Evolutionary conservation across 2,797 vertebrate species (phyloP).

Genomic region (Pseudochirops corinnae): DNA sequence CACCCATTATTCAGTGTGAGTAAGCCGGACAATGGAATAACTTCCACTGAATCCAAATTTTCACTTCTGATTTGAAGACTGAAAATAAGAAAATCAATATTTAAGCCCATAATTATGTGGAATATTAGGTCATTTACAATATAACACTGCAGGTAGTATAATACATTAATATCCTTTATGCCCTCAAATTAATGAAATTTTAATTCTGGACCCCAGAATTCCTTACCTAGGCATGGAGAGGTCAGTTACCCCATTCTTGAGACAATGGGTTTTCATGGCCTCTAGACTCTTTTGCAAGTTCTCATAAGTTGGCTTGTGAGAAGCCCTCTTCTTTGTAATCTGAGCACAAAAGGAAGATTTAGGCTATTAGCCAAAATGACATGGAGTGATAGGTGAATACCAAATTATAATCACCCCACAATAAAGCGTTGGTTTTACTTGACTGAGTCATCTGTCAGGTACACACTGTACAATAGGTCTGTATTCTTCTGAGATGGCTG

Average conservation of each 20-base stretch:
- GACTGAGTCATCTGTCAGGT: neutral
- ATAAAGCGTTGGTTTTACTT: neutral
- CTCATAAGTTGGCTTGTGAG: slow-evolving; percentile 92
- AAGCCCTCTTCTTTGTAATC: slow-evolving; percentile 93
- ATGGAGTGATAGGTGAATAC: neutral
- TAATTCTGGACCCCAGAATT: neutral
- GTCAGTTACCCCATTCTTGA: slow-evolving; percentile 87
- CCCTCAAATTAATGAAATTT: neutral
- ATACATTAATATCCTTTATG: neutral
- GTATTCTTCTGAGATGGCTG: neutral
- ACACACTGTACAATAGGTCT: neutral
- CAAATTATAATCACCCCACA: neutral
- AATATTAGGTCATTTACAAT: slow-evolving; percentile 4
- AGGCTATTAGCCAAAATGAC: slow-evolving; percentile 53
- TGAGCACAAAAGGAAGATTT: slow-evolving; percentile 74
- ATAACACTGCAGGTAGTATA: slow-evolving; percentile 27
- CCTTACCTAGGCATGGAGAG: slow-evolving; percentile 95
- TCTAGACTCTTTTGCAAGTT: slow-evolving; percentile 89
- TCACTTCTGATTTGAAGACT: slow-evolving; percentile 5
- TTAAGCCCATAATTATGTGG: neutral
- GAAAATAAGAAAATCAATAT: slow-evolving; percentile 5
- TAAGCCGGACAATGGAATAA: slow-evolving; percentile 10
- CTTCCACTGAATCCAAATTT: neutral
- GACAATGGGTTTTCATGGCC: slow-evolving; percentile 93
- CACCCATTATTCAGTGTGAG: slow-evolving; percentile 1